Evolutionary conservation across 35 echinoderm and acorn worm genomes (phyloP).

Genomic region (Amphiura filiformis): DNA sequence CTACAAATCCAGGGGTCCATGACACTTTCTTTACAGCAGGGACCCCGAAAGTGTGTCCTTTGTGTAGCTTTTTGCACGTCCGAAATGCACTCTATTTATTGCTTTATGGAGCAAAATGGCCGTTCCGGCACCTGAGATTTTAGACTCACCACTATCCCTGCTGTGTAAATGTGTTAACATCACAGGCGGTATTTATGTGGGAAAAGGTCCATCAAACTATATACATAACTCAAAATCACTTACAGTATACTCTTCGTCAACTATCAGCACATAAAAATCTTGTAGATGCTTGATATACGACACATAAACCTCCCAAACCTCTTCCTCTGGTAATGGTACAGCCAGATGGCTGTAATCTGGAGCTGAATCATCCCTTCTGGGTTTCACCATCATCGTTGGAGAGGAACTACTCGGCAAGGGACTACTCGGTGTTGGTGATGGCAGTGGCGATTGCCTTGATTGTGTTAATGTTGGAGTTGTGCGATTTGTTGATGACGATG

Average conservation of each 20-base stretch:
- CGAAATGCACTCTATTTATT: no score
- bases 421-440: no score
- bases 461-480: neutral
- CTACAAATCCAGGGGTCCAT: no score
- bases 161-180: no score
- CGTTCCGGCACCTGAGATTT: no score
- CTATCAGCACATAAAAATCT: neutral
- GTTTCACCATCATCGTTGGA: neutral
- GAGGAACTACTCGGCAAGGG: neutral
- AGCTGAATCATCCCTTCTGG: neutral
- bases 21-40: no score
- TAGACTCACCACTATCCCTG: no score
- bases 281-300: neutral
- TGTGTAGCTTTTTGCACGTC: no score
- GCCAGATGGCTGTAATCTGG: neutral
- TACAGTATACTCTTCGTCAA: neutral
- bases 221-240: neutral
- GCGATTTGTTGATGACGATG: neutral
- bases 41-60: no score
- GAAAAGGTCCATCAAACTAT: no score
- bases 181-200: no score
- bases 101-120: no score
- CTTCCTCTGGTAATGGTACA: neutral
- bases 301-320: neutral
- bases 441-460: neutral